These are phyloP conservation scores for Onthophagus sagittarius DNA, from an alignment of 2,888 invertebrate genomes.

Conservation along the genomic window DNA sequence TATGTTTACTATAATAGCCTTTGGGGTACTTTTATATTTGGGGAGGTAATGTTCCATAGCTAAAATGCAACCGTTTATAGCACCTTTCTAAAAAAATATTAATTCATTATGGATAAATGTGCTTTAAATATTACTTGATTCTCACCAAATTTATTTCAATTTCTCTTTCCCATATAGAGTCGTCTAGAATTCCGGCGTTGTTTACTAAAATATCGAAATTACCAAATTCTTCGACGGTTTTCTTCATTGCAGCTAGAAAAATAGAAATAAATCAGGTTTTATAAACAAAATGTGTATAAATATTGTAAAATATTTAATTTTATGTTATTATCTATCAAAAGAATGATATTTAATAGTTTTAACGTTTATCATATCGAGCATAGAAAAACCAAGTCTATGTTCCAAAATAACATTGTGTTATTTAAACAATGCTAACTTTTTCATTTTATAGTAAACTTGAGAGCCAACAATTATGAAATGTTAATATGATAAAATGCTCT, in stretches of 20 bases:
- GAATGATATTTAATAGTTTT: too few species aligned
- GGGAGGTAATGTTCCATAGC: constrained; percentile 18
- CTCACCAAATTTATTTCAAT: constrained; percentile 20
- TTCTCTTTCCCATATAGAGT: constrained; percentile 16
- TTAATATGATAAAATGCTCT: too few species aligned
- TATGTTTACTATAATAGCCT: constrained; percentile 18
- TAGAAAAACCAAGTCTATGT: too few species aligned
- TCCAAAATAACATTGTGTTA: too few species aligned
- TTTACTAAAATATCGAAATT: constrained; percentile 20
- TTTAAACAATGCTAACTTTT: too few species aligned
- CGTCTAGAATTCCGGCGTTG: constrained; percentile 19
- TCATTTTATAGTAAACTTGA: too few species aligned
- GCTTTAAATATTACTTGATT: background rate
- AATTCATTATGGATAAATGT: background rate
- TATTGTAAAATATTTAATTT: too few species aligned
- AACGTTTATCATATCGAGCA: too few species aligned
- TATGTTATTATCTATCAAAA: too few species aligned
- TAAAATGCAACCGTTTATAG: constrained; percentile 15
- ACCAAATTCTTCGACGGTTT: constrained; percentile 15
- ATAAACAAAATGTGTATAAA: too few species aligned
- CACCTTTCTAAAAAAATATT: constrained; percentile 16
- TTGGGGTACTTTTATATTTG: constrained; percentile 14
- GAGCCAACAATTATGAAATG: too few species aligned
- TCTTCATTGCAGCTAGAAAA: constrained; percentile 16
- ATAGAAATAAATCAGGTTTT: too few species aligned